Evolutionary conservation across 2,113 vertebrate genomes (phyloP).

Genomic region (Vidua chalybeata): DNA sequence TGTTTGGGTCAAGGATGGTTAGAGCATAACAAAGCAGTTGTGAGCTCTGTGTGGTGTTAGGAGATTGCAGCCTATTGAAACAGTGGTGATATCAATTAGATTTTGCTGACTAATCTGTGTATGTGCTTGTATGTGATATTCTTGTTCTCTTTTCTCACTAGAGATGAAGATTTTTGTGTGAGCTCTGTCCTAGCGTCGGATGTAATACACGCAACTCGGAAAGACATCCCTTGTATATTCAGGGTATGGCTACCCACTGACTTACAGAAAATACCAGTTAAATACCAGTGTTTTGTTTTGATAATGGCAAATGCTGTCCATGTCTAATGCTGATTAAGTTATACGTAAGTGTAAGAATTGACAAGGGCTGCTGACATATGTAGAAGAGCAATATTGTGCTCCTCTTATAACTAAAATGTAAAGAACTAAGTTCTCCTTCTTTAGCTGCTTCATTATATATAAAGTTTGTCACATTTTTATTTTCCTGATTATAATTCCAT

Average conservation of each 20-base stretch:
- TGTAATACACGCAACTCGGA: constrained; percentile 93
- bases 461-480: not conserved
- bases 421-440: not conserved
- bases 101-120: not conserved
- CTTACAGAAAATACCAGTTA: not conserved
- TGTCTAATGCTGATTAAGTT: not conserved
- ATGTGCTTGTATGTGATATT: not conserved
- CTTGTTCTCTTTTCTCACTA: constrained; percentile 60
- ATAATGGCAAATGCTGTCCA: not conserved
- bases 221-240: constrained; percentile 97
- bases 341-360: not conserved
- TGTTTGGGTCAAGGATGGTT: not conserved
- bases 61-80: not conserved
- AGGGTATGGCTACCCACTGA: constrained; percentile 77
- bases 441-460: not conserved
- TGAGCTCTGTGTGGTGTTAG: not conserved
- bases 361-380: not conserved
- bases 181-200: constrained; percentile 94
- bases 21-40: constrained; percentile 21
- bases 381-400: not conserved
- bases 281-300: not conserved
- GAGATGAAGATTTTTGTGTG: constrained; percentile 95
- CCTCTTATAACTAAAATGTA: not conserved
- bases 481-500: not conserved
- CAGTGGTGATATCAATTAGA: not conserved